Evolutionary conservation across 2,888 invertebrate genomes (phyloP).

Genomic region (Galerucella pusilla): DNA sequence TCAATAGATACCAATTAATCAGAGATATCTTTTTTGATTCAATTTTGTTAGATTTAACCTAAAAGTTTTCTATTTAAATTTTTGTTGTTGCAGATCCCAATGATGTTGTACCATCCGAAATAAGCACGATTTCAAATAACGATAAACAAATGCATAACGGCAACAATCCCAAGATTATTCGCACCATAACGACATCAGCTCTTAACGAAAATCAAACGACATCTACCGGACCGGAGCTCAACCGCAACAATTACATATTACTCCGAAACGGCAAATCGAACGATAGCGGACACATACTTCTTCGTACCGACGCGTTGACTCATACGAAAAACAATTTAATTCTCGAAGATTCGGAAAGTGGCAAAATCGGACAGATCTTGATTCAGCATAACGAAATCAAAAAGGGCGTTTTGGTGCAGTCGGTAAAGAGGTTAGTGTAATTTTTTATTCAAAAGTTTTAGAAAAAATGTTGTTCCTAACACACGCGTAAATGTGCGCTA

Average conservation of each 20-base stretch:
- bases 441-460: too few relatives aligned
- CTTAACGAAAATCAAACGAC: slow-evolving; percentile 50
- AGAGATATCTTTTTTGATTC: background rate
- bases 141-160: slow-evolving; percentile 55
- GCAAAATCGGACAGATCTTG: slow-evolving; percentile 60
- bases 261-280: slow-evolving; percentile 58
- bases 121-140: slow-evolving; percentile 36
- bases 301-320: slow-evolving; percentile 56
- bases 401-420: slow-evolving; percentile 62
- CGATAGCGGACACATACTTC: slow-evolving; percentile 59
- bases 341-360: slow-evolving; percentile 54
- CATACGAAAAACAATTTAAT: slow-evolving; percentile 55
- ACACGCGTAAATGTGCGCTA: too few relatives aligned
- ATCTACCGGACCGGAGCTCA: slow-evolving; percentile 51
- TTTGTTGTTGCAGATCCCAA: slow-evolving; percentile 45
- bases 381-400: slow-evolving; percentile 60
- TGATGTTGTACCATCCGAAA: slow-evolving; percentile 30
- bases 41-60: too few relatives aligned
- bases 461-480: too few relatives aligned
- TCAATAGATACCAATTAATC: background rate
- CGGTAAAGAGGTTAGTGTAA: slow-evolving; percentile 56
- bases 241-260: slow-evolving; percentile 60
- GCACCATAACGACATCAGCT: slow-evolving; percentile 51
- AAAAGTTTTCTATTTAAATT: background rate
- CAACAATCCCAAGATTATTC: slow-evolving; percentile 57